Percentiles rank a stretch among this genome's conserved stretches.
phyloP scores from a whole-genome alignment of 2,888 invertebrate genomes.

The Lasioglossum pauxillum region DNA sequence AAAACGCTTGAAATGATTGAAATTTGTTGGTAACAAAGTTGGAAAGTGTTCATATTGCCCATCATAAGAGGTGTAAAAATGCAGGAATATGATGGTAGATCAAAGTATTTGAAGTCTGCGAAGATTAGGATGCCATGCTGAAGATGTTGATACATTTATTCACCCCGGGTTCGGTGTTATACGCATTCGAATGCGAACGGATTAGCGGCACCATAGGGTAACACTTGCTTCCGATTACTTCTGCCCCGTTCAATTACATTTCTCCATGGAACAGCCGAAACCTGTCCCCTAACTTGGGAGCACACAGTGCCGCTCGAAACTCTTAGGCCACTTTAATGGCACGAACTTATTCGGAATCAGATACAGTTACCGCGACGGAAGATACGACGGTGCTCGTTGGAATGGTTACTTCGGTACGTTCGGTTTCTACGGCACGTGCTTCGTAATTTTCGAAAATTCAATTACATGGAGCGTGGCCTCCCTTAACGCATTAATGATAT shows the following conservation, averaged over 20 bases:
- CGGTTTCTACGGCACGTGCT: conserved; percentile 15
- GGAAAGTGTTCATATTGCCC: background rate
- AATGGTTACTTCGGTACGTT: conserved; percentile 3
- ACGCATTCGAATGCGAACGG: conserved; percentile 48
- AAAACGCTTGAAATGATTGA: background rate
- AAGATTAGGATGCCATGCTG: conserved; percentile 27
- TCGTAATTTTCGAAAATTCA: conserved; percentile 7
- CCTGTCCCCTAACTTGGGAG: background rate
- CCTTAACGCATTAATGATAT: background rate
- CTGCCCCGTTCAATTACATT: conserved; percentile 40
- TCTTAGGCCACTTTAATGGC: conserved; percentile 23
- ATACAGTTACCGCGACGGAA: conserved; percentile 9
- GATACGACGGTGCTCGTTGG: background rate
- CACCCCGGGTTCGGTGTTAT: conserved; percentile 8
- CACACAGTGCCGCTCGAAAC: conserved; percentile 16
- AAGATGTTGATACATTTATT: conserved; percentile 34
- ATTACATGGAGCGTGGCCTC: background rate
- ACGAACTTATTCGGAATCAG: conserved; percentile 29
- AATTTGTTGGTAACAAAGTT: background rate
- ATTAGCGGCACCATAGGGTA: conserved; percentile 32
- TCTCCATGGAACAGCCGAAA: conserved; percentile 17
- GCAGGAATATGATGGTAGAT: background rate
- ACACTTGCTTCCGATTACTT: conserved; percentile 50
- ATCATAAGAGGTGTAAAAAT: background rate
- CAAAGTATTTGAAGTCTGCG: background rate